Evolutionary conservation across 2,797 vertebrate species (phyloP), one percentile per base, ranked within the genome.

Genomic region (Paedocypris micromegethes): DNA sequence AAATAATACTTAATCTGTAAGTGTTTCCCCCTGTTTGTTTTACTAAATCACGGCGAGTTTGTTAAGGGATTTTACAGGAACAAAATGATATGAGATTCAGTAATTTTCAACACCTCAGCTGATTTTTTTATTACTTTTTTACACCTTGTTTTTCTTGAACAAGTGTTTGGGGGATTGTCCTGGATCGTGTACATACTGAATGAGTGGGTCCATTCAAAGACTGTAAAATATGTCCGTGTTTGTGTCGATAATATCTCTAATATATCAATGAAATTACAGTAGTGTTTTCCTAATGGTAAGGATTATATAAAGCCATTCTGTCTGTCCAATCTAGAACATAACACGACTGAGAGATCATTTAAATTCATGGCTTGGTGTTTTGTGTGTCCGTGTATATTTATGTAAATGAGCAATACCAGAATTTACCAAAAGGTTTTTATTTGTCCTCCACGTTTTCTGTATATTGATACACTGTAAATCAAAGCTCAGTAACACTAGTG

Each of bases 371-470:
- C 82, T 90, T 84, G 85, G 80, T 87, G 85, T 83, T 66, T 85
- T 82, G 81, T 85, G 81, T 83, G 83, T 86, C 85, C 79, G 84
- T 88, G 86, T 84, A 83, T 85, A 88, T 90, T 86, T 85, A 87
- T 86, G 89, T 85, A 87, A 88, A 88, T 86, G 82, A 91, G 88
- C 89, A 91, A 91, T 90, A 91, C 87, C 81, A 90, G 84, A 89
- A 89, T 86, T 89, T 89, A 90, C 87, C 87, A 89, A 88, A 89
- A 87, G 86, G 53, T 76, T 23, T 23, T 23, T 23, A 23, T 23
- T 70, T 89, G 83, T 88, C 75, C 73, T 77, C 83, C 86, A 80
- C 80, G 86, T 86, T 89, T 85, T 84, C 86, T 90, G 88, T 90
- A 91, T 86, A 90, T 87, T 85, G 84, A 88, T 84, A 75, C 75